Conservation (phyloP, 2,113 vertebrate genomes). For the Mus spicilegus region DNA sequence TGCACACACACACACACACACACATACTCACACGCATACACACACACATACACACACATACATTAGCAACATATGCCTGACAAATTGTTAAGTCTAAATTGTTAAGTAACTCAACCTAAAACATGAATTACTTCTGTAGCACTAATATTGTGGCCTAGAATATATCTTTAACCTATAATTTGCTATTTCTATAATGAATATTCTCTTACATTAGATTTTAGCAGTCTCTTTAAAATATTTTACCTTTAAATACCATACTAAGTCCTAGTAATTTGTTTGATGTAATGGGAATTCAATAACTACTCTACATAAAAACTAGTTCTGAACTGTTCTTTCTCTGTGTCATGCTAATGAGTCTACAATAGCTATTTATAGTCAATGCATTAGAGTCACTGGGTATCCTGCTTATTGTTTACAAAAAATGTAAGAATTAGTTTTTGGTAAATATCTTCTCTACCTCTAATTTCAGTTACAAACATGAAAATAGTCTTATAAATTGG, state of each 20-base stretch:
- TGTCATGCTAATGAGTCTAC: neutral
- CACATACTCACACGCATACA: too few species aligned
- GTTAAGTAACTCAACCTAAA: constrained; percentile 3
- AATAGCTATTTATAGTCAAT: neutral
- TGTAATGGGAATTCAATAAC: constrained; percentile 30
- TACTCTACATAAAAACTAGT: neutral
- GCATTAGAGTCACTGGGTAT: neutral
- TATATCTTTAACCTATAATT: neutral
- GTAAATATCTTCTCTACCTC: neutral
- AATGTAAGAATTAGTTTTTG: neutral
- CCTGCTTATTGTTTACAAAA: constrained; percentile 14
- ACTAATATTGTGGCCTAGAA: neutral
- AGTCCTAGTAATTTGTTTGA: neutral
- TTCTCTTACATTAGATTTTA: neutral
- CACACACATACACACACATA: neutral
- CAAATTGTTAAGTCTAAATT: neutral
- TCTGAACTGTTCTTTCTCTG: neutral
- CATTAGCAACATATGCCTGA: neutral
- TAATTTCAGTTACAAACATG: constrained; percentile 42
- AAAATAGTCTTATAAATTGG: neutral
- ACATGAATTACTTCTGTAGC: neutral
- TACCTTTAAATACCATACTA: neutral
- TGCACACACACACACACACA: too few species aligned
- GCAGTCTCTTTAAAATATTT: constrained; percentile 33
- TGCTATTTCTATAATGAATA: constrained; percentile 21